phyloP scores from a whole-genome alignment of 2,888 invertebrate genomes.

The Pollenia griseotomentosa region DNA sequence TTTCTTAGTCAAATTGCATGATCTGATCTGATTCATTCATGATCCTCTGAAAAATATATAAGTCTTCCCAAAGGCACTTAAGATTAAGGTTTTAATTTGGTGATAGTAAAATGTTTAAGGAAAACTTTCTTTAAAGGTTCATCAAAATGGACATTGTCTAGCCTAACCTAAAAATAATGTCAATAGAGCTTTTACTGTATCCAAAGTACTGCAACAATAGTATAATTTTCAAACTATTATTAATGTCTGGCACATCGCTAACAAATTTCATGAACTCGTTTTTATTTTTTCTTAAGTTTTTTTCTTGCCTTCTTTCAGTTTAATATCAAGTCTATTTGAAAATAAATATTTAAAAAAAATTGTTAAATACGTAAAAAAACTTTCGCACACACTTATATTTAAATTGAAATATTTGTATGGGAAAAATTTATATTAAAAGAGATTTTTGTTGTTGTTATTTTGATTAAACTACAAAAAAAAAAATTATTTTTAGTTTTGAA shows the following conservation, averaged over 20 bases:
- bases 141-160: too few species aligned
- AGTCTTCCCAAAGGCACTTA: too few species aligned
- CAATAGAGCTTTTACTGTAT: slow-evolving; percentile 27
- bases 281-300: slow-evolving; percentile 9
- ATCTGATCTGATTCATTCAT: too few species aligned
- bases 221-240: slow-evolving; percentile 48
- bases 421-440: slow-evolving; percentile 48
- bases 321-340: slow-evolving; percentile 27
- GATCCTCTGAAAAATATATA: too few species aligned
- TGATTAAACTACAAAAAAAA: slow-evolving; percentile 30
- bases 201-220: slow-evolving; percentile 17
- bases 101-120: too few species aligned
- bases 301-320: not conserved
- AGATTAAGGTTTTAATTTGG: too few species aligned
- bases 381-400: slow-evolving; percentile 36
- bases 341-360: slow-evolving; percentile 25
- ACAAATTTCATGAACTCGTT: slow-evolving; percentile 67
- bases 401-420: slow-evolving; percentile 24
- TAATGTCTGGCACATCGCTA: slow-evolving; percentile 63
- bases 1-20: too few species aligned
- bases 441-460: not conserved
- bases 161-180: not conserved
- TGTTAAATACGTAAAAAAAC: slow-evolving; percentile 32
- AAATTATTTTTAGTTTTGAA: slow-evolving; percentile 35
- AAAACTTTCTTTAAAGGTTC: too few species aligned